phyloP scores from a whole-genome alignment of 35 echinoderm and acorn worm species.

The Heliocidaris tuberculata region DNA sequence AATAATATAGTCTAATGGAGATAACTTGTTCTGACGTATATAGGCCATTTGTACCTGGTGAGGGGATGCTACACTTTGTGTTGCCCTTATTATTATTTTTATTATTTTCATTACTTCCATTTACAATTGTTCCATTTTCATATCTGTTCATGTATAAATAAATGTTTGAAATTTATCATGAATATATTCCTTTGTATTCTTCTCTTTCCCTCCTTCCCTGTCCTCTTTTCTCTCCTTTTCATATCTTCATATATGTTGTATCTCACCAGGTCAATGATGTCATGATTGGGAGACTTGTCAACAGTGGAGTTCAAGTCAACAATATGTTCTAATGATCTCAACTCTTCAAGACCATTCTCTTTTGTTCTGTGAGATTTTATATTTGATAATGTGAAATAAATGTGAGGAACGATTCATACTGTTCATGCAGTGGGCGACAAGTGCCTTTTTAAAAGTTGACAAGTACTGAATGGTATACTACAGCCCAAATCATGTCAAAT shows the following conservation, averaged over 20 bases:
- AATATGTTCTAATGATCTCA: constrained; percentile 69
- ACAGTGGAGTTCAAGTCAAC: constrained; percentile 67
- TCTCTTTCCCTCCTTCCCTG: background rate
- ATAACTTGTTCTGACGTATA: no score
- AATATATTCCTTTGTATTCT: no score
- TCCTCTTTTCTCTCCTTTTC: background rate
- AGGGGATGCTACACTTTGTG: no score
- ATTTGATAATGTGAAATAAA: background rate
- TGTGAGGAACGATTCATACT: background rate
- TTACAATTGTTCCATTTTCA: no score
- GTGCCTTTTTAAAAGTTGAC: background rate
- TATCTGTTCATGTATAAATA: no score
- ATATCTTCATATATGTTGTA: background rate
- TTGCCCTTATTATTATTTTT: no score
- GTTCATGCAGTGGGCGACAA: background rate
- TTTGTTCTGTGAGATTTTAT: background rate
- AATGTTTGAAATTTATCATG: no score
- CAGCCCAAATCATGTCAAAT: no score
- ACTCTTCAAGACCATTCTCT: background rate
- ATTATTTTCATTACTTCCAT: no score
- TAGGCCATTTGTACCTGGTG: no score
- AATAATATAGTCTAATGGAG: no score
- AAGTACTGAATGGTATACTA: no score
- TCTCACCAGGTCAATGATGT: constrained; percentile 58
- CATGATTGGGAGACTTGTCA: constrained; percentile 52